These are phyloP conservation scores for Actinia tenebrosa DNA, from an alignment of 64 coral and sea anemone species.

Conservation along the genomic window DNA sequence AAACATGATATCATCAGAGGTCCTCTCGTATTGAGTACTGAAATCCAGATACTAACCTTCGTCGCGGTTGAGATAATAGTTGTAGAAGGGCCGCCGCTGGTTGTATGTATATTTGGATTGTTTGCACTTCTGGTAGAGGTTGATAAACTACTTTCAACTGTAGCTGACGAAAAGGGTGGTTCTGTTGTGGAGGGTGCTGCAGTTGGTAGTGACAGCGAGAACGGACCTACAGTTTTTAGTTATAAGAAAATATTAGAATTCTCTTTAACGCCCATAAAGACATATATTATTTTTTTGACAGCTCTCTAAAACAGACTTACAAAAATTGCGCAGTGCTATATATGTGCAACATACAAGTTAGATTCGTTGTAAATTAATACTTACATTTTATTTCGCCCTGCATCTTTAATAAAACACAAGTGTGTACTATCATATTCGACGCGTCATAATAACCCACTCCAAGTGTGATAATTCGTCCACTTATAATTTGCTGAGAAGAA, in stretches of 20 bases:
- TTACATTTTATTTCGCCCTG: not conserved
- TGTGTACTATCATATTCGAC: not conserved
- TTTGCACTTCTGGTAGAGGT: not conserved
- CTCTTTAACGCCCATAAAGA: no score
- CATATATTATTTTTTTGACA: no score
- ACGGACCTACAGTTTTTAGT: not conserved
- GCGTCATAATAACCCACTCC: not conserved
- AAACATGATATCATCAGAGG: no score
- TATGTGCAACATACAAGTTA: not conserved
- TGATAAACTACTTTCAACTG: not conserved
- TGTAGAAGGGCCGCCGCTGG: not conserved
- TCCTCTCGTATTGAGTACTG: no score
- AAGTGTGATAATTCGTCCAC: not conserved
- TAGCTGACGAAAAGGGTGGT: not conserved
- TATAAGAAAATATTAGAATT: not conserved
- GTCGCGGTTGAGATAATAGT: not conserved
- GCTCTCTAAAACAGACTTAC: no score
- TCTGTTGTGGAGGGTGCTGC: not conserved
- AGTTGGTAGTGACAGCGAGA: not conserved
- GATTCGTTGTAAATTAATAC: not conserved
- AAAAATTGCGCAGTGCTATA: no score
- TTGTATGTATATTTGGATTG: not conserved
- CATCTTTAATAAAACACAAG: not conserved
- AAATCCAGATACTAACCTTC: no score
- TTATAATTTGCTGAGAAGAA: not conserved